A percentile compares a stretch with the other conserved stretches of the same genome.
phyloP scores from a whole-genome alignment of 37 sponge, comb jelly and placozoan genomes.

The Halichondria panicea region DNA sequence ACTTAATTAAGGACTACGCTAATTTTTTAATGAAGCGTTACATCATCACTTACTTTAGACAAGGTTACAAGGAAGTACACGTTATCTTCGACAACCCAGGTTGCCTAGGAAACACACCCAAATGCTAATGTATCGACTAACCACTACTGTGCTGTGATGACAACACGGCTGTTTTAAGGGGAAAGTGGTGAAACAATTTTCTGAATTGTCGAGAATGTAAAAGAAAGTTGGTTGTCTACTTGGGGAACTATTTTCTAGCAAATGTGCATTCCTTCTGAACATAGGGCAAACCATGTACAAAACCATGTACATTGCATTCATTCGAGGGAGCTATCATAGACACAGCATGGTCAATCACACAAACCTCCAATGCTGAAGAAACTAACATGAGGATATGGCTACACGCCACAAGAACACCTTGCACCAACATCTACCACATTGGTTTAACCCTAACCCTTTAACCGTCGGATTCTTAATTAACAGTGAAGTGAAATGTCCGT shows the following conservation, averaged over 20 bases:
- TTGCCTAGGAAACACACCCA: neutral
- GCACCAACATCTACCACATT: neutral
- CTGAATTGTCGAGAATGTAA: constrained; percentile 33
- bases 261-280: neutral
- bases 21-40: too few species aligned
- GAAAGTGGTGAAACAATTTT: constrained; percentile 5
- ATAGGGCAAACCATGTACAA: neutral
- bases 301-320: neutral
- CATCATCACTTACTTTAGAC: too few species aligned
- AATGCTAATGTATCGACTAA: neutral
- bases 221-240: neutral
- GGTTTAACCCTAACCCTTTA: too few species aligned
- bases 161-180: neutral
- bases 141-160: neutral
- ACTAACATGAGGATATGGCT: constrained; percentile 10
- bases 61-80: too few species aligned
- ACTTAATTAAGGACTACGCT: too few species aligned
- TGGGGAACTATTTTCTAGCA: neutral
- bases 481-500: too few species aligned
- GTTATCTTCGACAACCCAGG: too few species aligned
- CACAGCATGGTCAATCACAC: constrained; percentile 16
- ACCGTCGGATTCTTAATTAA: too few species aligned
- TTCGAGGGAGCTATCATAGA: neutral
- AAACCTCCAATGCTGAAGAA: constrained; percentile 21
- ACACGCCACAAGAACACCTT: neutral